Base-by-base conservation (phyloP, 2,797 vertebrate species). In the Schizopygopsis pylzovi region DNA sequence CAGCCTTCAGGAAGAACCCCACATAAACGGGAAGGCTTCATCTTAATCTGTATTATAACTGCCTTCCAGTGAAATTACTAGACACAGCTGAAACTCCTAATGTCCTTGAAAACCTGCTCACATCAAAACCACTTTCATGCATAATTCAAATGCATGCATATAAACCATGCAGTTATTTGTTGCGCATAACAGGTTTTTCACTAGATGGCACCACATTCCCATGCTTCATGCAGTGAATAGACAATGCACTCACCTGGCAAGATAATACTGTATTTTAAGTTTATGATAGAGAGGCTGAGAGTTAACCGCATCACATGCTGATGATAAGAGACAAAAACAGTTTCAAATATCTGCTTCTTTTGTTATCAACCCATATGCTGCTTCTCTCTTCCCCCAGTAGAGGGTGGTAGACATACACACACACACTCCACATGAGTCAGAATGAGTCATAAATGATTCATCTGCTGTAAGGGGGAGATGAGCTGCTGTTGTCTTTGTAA, bases 381-480 rank as follows among this genome's bases (percentile, higher is more conserved):
- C 2, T 75, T n/a, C 56, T 20, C 56, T 39, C 8, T 13, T 22
- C 8, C 37, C 7, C 78, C 86, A 87, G 82, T 39, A 87, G 86
- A 85, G 22, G 71, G 82, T 61, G 37, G 28, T 75, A 81, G 59
- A 77, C 28, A 81, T 10, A 43, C 78, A 81, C 33, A 33, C 33
- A 33, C 33, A 33, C 41, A 59, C 39, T 68, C 0, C 0, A 11
- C 10, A 73, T 81, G 82, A 81, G 63, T 76, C 86, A 77, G 47
- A 77, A 75, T 85, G 84, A 85, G 84, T 85, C 84, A 85, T 9
- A 59, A 81, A 37, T 81, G 84, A 85, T 67, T 85, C 84, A 85
- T 80, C 68, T 65, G 56, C 54, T 81, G 68, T 85, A 81, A 85
- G 84, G 84, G 56, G 78, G 84, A 81, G 78, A 85, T 85, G 78